phyloP scores from a whole-genome alignment of 2,797 vertebrate genomes.

The Semaprochilodus insignis region DNA sequence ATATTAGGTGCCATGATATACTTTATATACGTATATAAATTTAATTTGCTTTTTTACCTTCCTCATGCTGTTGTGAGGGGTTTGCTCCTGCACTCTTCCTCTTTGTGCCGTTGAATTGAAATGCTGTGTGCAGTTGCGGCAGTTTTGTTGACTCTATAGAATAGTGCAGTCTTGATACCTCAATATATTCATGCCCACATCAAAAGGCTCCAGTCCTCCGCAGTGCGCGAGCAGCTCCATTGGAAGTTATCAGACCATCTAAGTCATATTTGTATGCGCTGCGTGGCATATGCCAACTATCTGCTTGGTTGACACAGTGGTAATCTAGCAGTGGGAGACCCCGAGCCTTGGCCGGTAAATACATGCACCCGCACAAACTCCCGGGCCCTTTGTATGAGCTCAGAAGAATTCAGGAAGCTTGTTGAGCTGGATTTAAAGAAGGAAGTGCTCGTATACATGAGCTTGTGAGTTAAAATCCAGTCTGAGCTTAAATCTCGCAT shows the following conservation, averaged over 20 bases:
- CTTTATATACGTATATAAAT: too few species aligned
- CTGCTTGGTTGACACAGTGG: constrained; percentile 41
- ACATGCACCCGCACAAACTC: constrained; percentile 19
- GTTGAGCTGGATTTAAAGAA: background rate
- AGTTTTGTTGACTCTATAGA: constrained; percentile 31
- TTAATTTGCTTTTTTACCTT: too few species aligned
- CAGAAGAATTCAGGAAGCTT: background rate
- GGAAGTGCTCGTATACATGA: background rate
- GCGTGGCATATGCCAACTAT: constrained; percentile 51
- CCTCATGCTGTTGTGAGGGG: background rate
- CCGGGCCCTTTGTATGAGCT: background rate
- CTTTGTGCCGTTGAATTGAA: background rate
- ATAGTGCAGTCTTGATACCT: constrained; percentile 27
- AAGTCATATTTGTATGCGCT: constrained; percentile 62
- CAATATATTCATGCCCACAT: constrained; percentile 43
- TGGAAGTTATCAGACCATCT: constrained; percentile 57
- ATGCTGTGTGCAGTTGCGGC: constrained; percentile 20
- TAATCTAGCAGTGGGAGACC: constrained; percentile 52
- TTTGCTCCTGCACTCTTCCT: background rate
- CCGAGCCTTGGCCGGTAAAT: constrained; percentile 36
- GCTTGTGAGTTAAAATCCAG: background rate
- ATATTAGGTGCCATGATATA: background rate
- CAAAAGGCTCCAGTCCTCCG: constrained; percentile 46
- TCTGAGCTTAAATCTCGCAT: background rate
- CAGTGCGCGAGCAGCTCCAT: constrained; percentile 40